A percentile compares a stretch with the other conserved stretches of the same genome.
Evolutionary conservation across 1,140 invertebrate genomes (phyloP).

Genomic region (Probaryconus sp.): DNA sequence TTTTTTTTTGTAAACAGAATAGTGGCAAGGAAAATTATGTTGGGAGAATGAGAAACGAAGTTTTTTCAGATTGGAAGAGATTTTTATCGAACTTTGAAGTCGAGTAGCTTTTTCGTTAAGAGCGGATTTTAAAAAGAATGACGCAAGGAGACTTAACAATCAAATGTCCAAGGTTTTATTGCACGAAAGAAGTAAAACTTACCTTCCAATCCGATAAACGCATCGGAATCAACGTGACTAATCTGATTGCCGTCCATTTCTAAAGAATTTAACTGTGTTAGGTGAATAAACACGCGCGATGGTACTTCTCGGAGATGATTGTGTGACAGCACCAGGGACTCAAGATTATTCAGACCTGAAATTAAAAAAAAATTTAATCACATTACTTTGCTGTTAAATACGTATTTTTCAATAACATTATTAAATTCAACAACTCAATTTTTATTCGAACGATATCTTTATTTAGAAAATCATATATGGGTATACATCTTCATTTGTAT

Average conservation of each 20-base stretch:
- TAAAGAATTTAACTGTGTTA: slow-evolving; percentile 88
- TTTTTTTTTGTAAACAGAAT: too few species aligned
- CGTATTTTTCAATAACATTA: background rate
- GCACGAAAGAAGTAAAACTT: slow-evolving; percentile 56
- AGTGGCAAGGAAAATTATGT: too few species aligned
- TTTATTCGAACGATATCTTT: too few species aligned
- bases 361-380: slow-evolving; percentile 37
- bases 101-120: too few species aligned
- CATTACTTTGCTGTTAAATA: too few species aligned
- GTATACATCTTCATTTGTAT: too few species aligned
- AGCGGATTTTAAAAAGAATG: too few species aligned
- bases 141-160: slow-evolving; percentile 1
- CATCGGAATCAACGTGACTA: slow-evolving; percentile 86
- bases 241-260: slow-evolving; percentile 92
- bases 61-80: too few species aligned
- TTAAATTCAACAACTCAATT: background rate
- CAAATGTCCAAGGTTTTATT: background rate
- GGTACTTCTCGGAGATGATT: slow-evolving; percentile 89
- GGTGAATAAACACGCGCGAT: slow-evolving; percentile 87
- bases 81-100: too few species aligned
- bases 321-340: slow-evolving; percentile 89
- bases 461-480: too few species aligned
- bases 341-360: slow-evolving; percentile 86
- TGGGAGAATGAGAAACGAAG: too few species aligned
- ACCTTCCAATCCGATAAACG: slow-evolving; percentile 92